Base-by-base conservation (phyloP, 2,797 vertebrate genomes). In the Leuciscus waleckii region DNA sequence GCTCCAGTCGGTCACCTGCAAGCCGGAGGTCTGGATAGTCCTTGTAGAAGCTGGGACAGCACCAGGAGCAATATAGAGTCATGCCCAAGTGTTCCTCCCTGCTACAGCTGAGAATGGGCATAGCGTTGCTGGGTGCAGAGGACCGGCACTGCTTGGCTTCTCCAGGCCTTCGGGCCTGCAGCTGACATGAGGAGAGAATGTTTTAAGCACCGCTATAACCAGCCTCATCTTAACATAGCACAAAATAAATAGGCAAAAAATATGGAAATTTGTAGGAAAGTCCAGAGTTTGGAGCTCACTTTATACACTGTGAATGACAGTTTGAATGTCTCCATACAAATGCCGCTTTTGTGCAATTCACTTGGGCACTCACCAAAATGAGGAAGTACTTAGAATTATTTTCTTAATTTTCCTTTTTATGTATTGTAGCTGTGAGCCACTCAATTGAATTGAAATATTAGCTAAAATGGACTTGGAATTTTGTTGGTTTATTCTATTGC, bases 21-120 rank as follows among this genome's bases (percentile, higher is more conserved):
- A 96, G 95, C 21, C 94, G 94, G 11, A 96, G 88, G 87, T 96
- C 96, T 0, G 95, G 95, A 16, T 97, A 96, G 89, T 94, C 89
- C 43, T 95, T 93, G 82, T 92, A 96, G 79, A 96, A 92, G 89
- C 93, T 95, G 71, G 91, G 91, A 88, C 88, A 93, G 0, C 92
- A 94, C 92, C 93, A 94, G 63, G 95, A 96, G 35, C 71, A 80
- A 54, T 94, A 95, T 73, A 95, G 85, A 89, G 95, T 93, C 89
- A 92, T 1, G 26, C 91, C 78, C 0, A 70, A 85, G 89, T 87
- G 2, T 81, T 54, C 39, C 10, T 68, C 7, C 39, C 51, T 2
- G 2, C 41, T 84, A 79, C 84, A 89, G 29, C 1, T 86, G 71
- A 92, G 93, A 87, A 95, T 93, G 2, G 17, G 19, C 3, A 93